These are phyloP conservation scores for Melanargia galathea DNA, from an alignment of 2,888 invertebrate genomes.

Conservation along the genomic window DNA sequence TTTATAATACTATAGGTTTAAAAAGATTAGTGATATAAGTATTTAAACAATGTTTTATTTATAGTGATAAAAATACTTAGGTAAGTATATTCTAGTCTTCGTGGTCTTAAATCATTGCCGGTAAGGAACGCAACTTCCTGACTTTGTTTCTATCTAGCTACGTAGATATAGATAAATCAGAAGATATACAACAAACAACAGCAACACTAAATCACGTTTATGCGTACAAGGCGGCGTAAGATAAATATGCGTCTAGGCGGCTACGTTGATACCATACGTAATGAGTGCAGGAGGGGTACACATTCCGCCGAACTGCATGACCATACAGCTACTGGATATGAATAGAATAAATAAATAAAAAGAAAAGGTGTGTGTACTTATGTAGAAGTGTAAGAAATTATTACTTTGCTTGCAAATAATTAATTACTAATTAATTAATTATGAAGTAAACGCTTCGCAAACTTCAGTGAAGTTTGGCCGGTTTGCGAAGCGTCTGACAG, in stretches of 20 bases:
- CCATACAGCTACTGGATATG: not conserved
- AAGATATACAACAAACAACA: not conserved
- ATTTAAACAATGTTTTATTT: too few species aligned
- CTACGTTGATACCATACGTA: slow-evolving; percentile 19
- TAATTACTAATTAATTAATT: too few species aligned
- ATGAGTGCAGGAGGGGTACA: slow-evolving; percentile 7
- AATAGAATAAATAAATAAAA: not conserved
- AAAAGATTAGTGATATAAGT: too few species aligned
- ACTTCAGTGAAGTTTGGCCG: too few species aligned
- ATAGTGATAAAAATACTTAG: too few species aligned
- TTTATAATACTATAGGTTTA: too few species aligned
- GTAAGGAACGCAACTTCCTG: slow-evolving; percentile 12
- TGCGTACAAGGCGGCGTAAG: not conserved
- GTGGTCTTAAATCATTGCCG: slow-evolving; percentile 7
- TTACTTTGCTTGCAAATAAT: too few species aligned
- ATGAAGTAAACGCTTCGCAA: too few species aligned
- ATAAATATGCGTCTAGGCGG: slow-evolving; percentile 16
- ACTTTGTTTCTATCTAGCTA: slow-evolving; percentile 1
- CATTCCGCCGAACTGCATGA: slow-evolving; percentile 7
- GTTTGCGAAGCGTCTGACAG: too few species aligned
- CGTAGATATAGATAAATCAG: not conserved
- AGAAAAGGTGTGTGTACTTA: too few species aligned
- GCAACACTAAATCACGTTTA: slow-evolving; percentile 15
- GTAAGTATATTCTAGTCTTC: not conserved
- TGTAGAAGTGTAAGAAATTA: too few species aligned